A percentile compares a stretch with the other conserved stretches of the same genome.
Conservation (phyloP, 2,888 invertebrate species). For the Cosmopolites sordidus region DNA sequence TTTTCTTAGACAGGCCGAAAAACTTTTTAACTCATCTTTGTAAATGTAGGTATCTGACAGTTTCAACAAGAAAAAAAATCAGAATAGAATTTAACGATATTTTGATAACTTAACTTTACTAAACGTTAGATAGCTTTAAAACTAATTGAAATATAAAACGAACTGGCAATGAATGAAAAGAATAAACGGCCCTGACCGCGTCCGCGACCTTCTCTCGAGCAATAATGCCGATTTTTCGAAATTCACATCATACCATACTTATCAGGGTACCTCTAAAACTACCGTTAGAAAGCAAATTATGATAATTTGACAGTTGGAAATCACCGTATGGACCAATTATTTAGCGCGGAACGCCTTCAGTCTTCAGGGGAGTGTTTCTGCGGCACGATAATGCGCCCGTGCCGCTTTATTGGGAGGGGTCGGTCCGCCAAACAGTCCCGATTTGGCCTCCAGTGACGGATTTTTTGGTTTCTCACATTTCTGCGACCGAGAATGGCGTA, state of each 20-base stretch:
- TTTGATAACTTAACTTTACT: too few relatives aligned
- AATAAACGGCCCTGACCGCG: neutral
- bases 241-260: neutral
- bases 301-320: slow-evolving; percentile 2
- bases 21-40: too few relatives aligned
- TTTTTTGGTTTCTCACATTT: neutral
- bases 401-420: neutral
- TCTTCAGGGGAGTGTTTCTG: neutral
- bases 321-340: neutral
- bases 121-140: too few relatives aligned
- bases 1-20: too few relatives aligned
- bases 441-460: neutral
- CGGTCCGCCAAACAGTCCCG: slow-evolving; percentile 1
- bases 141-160: too few relatives aligned
- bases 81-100: too few relatives aligned
- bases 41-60: too few relatives aligned
- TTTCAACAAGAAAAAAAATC: too few relatives aligned
- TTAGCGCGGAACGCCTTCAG: neutral
- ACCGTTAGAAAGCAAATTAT: neutral
- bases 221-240: neutral
- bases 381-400: neutral
- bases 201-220: neutral
- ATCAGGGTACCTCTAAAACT: neutral
- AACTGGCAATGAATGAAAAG: too few relatives aligned
- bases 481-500: neutral